Percentiles rank a stretch among this genome's conserved stretches.
phyloP scores from a whole-genome alignment of 2,797 vertebrate genomes.

The Hippopotamyrus pictus region DNA sequence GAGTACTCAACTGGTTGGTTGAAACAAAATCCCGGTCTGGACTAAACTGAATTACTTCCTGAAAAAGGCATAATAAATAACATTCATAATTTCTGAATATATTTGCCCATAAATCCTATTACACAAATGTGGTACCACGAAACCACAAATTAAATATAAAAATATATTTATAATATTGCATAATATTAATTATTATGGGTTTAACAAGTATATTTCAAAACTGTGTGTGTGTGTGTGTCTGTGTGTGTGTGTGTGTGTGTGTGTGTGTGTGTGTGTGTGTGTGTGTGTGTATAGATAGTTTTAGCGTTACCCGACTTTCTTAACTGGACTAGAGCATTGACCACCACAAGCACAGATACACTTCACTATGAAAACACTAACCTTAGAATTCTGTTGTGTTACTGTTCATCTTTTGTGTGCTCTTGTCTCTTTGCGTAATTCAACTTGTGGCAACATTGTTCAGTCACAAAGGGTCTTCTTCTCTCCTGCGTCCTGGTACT shows the following conservation, averaged over 20 bases:
- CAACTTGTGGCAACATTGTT: not conserved
- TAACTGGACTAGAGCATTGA: not conserved
- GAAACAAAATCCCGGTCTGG: not conserved
- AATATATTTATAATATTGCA: not conserved
- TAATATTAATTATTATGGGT: not conserved
- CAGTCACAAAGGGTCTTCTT: not conserved
- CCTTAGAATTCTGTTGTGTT: not conserved
- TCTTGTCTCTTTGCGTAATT: slow-evolving; percentile 7
- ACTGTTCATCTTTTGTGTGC: not conserved
- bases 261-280: not conserved
- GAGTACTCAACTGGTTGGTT: not conserved
- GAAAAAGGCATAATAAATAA: not conserved
- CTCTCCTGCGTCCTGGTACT: not conserved
- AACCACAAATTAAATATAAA: not conserved
- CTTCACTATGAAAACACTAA: not conserved
- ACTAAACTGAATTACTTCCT: not conserved
- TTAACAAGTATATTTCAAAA: not conserved
- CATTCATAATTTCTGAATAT: not conserved
- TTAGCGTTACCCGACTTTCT: not conserved
- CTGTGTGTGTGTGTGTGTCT: too few relatives aligned
- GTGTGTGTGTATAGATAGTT: not conserved
- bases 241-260: not conserved
- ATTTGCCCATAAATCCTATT: not conserved
- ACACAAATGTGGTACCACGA: not conserved
- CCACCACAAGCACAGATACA: not conserved